These are phyloP conservation scores for Invenusta paracnida DNA, from an alignment of 2,888 invertebrate genomes.

Conservation along the genomic window DNA sequence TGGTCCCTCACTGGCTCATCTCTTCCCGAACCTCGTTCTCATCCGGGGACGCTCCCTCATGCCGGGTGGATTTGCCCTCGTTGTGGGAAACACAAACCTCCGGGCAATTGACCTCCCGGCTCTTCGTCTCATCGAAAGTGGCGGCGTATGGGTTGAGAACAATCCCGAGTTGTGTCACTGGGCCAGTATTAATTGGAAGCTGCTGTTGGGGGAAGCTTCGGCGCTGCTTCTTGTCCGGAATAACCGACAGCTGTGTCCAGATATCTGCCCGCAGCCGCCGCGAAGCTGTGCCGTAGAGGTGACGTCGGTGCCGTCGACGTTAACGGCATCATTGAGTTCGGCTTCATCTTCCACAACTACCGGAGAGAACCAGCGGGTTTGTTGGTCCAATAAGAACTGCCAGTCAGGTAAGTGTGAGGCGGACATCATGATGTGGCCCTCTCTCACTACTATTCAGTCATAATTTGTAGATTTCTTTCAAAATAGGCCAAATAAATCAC, in stretches of 20 bases:
- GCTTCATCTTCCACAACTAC: too few relatives aligned
- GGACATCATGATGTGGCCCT: too few relatives aligned
- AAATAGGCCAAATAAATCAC: too few relatives aligned
- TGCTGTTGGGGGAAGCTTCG: slow-evolving; percentile 64
- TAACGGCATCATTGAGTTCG: too few relatives aligned
- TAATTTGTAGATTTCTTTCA: too few relatives aligned
- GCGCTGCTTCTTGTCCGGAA: slow-evolving; percentile 61
- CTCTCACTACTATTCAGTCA: too few relatives aligned
- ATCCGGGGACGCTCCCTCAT: slow-evolving; percentile 12
- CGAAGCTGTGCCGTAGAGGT: too few relatives aligned
- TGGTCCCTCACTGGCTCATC: background rate
- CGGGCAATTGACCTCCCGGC: background rate
- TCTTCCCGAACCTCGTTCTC: slow-evolving; percentile 33
- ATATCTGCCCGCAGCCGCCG: slow-evolving; percentile 24
- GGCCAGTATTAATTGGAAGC: slow-evolving; percentile 82
- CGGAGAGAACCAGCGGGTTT: too few relatives aligned
- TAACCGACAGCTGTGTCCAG: slow-evolving; percentile 49
- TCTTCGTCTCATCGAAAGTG: slow-evolving; percentile 34
- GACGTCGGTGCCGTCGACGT: too few relatives aligned
- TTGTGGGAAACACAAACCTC: slow-evolving; percentile 24
- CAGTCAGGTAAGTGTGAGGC: too few relatives aligned
- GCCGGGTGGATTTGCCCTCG: background rate
- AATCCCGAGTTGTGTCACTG: slow-evolving; percentile 84
- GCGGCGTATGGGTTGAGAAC: slow-evolving; percentile 33
- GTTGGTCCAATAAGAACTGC: too few relatives aligned